phyloP scores from a whole-genome alignment of 2,888 invertebrate species.

The Monoplex corrugatus region DNA sequence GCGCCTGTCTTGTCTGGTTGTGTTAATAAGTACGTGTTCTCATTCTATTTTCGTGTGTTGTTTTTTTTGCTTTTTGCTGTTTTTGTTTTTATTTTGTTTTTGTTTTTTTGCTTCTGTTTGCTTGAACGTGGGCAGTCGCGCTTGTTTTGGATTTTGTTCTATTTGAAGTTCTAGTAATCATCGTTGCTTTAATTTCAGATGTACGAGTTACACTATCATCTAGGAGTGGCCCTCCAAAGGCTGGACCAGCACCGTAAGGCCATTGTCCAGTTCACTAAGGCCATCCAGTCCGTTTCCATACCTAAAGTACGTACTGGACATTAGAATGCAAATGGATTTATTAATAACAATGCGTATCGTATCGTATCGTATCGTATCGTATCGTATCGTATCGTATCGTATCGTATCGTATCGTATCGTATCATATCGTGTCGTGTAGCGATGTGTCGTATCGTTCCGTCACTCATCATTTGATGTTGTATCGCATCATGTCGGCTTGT shows the following conservation, averaged over 20 bases:
- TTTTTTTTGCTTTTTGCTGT: neutral
- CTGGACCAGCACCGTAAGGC: conserved; percentile 71
- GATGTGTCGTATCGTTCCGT: too few species aligned
- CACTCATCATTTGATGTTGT: too few species aligned
- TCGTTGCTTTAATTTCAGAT: conserved; percentile 61
- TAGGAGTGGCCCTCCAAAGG: conserved; percentile 77
- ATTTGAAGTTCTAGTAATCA: neutral
- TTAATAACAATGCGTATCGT: too few species aligned
- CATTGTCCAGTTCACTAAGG: conserved; percentile 69
- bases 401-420: too few species aligned
- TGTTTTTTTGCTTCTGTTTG: conserved; percentile 2
- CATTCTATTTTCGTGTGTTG: neutral
- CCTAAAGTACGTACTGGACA: conserved; percentile 69
- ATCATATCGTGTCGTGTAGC: too few species aligned
- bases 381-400: too few species aligned
- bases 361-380: too few species aligned
- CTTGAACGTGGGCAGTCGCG: neutral
- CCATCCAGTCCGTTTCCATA: conserved; percentile 72
- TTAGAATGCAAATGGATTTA: neutral
- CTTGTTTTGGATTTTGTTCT: neutral
- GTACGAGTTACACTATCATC: conserved; percentile 75
- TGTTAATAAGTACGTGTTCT: neutral
- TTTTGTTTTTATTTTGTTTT: neutral
- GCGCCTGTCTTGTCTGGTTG: neutral
- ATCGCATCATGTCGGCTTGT: too few species aligned